Base-by-base conservation (phyloP, 2,888 invertebrate species). In the Terebella lapidaria region DNA sequence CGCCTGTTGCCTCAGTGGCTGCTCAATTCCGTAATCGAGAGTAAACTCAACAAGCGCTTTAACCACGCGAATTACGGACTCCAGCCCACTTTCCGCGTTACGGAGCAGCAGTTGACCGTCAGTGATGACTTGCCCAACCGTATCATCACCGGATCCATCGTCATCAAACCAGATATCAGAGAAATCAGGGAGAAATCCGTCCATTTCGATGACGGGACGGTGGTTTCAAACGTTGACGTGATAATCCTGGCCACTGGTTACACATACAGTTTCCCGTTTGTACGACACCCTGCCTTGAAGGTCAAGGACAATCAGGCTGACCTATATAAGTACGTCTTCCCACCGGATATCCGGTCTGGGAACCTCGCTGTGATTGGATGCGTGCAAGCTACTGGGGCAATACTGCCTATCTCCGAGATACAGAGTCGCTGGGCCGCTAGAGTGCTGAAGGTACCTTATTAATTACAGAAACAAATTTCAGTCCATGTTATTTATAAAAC, bases 391-490 rank as follows among this genome's bases (percentile, higher is more conserved):
- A 66, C 76, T 20, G 83, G 83, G 5, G 78, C 82, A 1, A 72
- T 83, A 18, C 77, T 81, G 72, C 83, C 83, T 0, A 78, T 83
- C 1, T 72, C 79, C n/a, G 83, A 83, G 66, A 69, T 83, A 69
- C 83, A 83, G 67, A 76, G 80, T 45, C 72, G 83, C 4, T 74
- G 82, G 66, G 82, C 81, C 49, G 74, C 74, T 0, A 68, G 70
- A 45, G 72, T 82, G 5, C 75, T 81, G 59, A 77, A 73, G 72
- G 78, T 66, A n/a, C n/a, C n/a, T n/a, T n/a, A n/a, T 81, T 35
- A n/a, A n/a, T n/a, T n/a, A n/a, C n/a, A n/a, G n/a, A n/a, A n/a
- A n/a, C n/a, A n/a, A n/a, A n/a, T n/a, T n/a, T n/a, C n/a, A n/a
- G n/a, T n/a, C n/a, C n/a, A n/a, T n/a, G n/a, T n/a, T n/a, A n/a